phyloP scores from a whole-genome alignment of 2,888 invertebrate genomes.

The Oxytorus armatus region DNA sequence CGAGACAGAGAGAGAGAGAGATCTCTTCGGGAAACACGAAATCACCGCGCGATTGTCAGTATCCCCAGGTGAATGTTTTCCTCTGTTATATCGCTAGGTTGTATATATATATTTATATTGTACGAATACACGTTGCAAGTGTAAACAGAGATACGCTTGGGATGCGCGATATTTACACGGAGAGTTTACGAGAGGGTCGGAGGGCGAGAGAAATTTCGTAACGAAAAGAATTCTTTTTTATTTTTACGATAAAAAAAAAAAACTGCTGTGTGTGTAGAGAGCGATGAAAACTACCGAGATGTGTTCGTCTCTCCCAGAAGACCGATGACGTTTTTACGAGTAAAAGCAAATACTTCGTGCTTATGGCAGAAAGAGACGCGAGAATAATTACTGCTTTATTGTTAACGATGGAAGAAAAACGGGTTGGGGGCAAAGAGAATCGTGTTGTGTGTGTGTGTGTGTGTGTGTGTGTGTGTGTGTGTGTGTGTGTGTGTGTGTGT shows the following conservation, averaged over 20 bases:
- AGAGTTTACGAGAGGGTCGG: conserved; percentile 21
- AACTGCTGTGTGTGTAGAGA: conserved; percentile 31
- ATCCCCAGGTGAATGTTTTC: conserved; percentile 11
- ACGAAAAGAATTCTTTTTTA: not conserved
- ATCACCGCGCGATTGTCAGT: conserved; percentile 33
- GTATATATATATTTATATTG: not conserved
- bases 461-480: too few relatives aligned
- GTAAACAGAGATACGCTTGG: conserved; percentile 59
- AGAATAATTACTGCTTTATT: conserved; percentile 50
- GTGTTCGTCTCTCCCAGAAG: conserved; percentile 14
- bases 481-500: too few relatives aligned
- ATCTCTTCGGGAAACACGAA: conserved; percentile 17
- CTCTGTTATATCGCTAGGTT: conserved; percentile 13
- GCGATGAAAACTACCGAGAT: conserved; percentile 31
- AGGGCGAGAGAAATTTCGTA: conserved; percentile 42
- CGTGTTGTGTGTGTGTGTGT: too few relatives aligned
- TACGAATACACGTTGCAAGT: conserved; percentile 35
- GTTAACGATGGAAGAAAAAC: conserved; percentile 6
- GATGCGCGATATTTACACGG: conserved; percentile 52
- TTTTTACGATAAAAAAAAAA: not conserved
- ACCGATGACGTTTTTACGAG: conserved; percentile 36
- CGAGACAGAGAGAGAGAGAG: not conserved
- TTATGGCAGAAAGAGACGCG: conserved; percentile 29
- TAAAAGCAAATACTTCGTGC: conserved; percentile 45
- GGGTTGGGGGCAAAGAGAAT: not conserved